Conservation (phyloP, 64 coral and sea anemone species). For the Dendronephthya gigantea region DNA sequence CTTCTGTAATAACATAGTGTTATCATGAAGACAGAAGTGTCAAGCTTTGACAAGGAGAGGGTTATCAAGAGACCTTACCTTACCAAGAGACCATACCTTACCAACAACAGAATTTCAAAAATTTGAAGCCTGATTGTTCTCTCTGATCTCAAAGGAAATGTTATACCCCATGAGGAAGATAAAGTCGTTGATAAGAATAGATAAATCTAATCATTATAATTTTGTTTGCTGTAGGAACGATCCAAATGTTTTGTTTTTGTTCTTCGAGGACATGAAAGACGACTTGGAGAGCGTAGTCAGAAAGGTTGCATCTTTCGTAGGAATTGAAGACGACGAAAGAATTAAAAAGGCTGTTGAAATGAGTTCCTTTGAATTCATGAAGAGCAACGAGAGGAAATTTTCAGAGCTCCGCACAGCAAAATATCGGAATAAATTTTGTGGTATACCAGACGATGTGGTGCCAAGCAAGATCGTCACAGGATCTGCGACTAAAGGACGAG, state of each 20-base stretch:
- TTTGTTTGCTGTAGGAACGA: neutral
- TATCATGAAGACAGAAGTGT: no score
- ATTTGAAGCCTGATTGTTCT: no score
- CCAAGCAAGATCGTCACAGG: neutral
- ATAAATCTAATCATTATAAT: no score
- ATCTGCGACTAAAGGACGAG: neutral
- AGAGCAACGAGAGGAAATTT: neutral
- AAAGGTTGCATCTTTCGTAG: neutral
- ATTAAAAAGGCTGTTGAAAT: neutral
- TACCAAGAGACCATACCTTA: no score
- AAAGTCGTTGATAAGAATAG: no score
- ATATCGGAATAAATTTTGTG: neutral
- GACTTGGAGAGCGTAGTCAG: neutral
- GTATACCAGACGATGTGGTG: neutral
- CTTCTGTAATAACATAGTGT: no score
- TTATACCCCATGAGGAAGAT: no score
- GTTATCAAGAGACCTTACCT: no score
- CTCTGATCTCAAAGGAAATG: no score
- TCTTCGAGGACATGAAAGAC: neutral
- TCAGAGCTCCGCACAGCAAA: neutral
- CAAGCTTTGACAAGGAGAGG: no score
- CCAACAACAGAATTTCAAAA: no score
- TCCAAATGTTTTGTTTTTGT: neutral
- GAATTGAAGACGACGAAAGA: neutral
- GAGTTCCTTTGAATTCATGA: slow-evolving; percentile 3